phyloP scores from a whole-genome alignment of 2,113 vertebrate genomes.

The Lathamus discolor region DNA sequence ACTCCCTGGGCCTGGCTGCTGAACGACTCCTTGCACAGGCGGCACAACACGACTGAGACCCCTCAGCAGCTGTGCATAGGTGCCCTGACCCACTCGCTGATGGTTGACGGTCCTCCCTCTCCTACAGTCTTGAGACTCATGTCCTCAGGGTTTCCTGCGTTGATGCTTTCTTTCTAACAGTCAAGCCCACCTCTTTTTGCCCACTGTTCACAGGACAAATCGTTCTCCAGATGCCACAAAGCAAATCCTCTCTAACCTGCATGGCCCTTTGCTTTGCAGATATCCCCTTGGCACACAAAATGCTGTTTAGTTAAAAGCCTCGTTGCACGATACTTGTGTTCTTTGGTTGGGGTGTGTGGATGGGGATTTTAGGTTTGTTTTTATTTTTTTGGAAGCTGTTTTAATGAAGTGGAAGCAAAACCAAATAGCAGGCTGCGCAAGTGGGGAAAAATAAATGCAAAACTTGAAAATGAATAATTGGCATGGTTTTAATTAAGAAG shows the following conservation, averaged over 20 bases:
- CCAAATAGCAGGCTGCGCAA: conserved; percentile 39
- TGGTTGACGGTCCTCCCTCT: not conserved
- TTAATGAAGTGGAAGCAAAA: conserved; percentile 65
- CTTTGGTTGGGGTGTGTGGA: not conserved
- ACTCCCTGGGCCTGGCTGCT: not conserved
- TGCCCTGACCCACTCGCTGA: not conserved
- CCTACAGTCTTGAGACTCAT: not conserved
- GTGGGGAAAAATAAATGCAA: conserved; percentile 61
- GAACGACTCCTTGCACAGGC: fast-evolving
- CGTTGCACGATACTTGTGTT: conserved; percentile 36
- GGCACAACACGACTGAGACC: not conserved
- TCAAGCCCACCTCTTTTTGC: not conserved
- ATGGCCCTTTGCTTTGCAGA: not conserved
- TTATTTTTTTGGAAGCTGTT: conserved; percentile 35
- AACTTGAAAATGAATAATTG: conserved; percentile 67
- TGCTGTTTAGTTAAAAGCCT: not conserved
- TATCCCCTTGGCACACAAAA: not conserved
- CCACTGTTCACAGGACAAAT: not conserved
- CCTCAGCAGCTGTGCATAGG: not conserved
- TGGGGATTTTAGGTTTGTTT: not conserved
- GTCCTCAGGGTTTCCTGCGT: not conserved
- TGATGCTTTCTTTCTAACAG: not conserved
- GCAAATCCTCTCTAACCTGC: not conserved
- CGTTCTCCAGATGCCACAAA: not conserved
- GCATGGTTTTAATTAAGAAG: conserved; percentile 69